Evolutionary conservation across 2,113 vertebrate species (phyloP).

Genomic region (Sminthopsis crassicaudata): DNA sequence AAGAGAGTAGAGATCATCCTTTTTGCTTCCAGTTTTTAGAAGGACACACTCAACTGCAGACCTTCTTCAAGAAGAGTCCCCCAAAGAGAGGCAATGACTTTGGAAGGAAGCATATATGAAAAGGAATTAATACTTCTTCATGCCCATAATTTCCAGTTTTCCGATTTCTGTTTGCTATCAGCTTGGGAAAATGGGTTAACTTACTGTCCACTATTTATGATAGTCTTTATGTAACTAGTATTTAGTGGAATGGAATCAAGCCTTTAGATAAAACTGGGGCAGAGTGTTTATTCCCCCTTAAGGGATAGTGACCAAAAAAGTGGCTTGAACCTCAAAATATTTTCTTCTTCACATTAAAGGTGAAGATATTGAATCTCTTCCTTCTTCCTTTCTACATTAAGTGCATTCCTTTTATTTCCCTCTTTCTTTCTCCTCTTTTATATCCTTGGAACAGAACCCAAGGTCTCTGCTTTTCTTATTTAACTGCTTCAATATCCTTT

Average conservation of each 20-base stretch:
- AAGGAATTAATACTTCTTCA: neutral
- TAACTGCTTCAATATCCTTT: neutral
- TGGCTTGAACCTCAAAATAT: neutral
- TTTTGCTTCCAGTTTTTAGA: neutral
- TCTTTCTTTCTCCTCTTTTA: neutral
- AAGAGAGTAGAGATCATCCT: neutral
- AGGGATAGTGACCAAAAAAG: neutral
- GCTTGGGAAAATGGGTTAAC: neutral
- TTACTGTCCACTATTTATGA: neutral
- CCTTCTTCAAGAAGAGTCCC: neutral
- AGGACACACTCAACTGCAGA: neutral
- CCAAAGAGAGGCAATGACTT: neutral
- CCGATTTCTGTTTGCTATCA: neutral
- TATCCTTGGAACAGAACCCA: neutral
- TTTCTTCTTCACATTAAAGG: neutral
- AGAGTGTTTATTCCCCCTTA: neutral
- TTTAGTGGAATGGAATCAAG: neutral
- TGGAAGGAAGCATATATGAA: neutral
- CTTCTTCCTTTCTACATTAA: neutral
- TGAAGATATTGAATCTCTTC: neutral
- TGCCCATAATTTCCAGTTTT: neutral
- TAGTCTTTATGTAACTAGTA: neutral
- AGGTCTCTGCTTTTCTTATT: neutral
- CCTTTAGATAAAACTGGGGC: neutral
- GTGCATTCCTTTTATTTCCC: neutral